Evolutionary conservation across 2,797 vertebrate species (phyloP).

Genomic region (Sebastes oblongus): DNA sequence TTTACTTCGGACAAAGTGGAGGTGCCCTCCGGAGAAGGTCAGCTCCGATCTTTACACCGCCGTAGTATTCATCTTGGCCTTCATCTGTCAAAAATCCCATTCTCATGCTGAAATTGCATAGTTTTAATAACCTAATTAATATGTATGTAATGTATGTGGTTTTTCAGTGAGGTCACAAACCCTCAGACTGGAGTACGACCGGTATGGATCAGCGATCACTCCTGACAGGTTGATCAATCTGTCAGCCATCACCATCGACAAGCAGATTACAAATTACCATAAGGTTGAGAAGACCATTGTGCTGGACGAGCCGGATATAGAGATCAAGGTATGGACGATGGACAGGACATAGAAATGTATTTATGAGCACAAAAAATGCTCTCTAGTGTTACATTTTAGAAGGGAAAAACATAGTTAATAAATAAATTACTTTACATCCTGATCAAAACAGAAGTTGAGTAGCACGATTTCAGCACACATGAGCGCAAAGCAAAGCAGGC

Average conservation of each 20-base stretch:
- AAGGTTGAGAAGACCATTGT: slow-evolving; percentile 84
- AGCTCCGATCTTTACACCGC: background rate
- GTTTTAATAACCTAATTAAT: background rate
- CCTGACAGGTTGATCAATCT: slow-evolving; percentile 88
- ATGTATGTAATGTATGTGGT: background rate
- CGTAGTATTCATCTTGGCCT: background rate
- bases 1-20: slow-evolving; percentile 67
- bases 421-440: background rate
- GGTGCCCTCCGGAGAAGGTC: slow-evolving; percentile 80
- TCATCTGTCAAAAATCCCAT: background rate
- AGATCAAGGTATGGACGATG: slow-evolving; percentile 80
- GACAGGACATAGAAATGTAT: background rate
- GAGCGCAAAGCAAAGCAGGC: background rate
- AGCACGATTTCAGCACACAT: background rate
- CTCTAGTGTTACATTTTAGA: background rate
- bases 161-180: slow-evolving; percentile 72
- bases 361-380: background rate
- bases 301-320: slow-evolving; percentile 86
- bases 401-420: background rate
- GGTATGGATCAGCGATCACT: slow-evolving; percentile 80
- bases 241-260: slow-evolving; percentile 80
- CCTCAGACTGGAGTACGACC: slow-evolving; percentile 81
- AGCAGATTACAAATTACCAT: slow-evolving; percentile 54
- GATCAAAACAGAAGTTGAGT: background rate
- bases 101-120: background rate